A percentile compares a stretch with the other conserved stretches of the same genome.
Conservation (phyloP, 2,113 vertebrate species). For the Buteo buteo region DNA sequence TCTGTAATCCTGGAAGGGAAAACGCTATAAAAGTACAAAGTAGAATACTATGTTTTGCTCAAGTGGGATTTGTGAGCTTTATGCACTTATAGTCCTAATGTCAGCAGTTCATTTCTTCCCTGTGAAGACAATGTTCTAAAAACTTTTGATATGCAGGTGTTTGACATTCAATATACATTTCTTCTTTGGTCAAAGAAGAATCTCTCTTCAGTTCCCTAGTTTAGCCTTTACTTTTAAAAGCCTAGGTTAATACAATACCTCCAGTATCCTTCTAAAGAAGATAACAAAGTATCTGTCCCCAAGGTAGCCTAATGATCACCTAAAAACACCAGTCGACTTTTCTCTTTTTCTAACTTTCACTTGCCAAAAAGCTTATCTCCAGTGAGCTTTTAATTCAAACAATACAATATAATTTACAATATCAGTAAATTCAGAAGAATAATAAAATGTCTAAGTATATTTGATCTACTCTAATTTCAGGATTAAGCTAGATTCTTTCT, state of each 20-base stretch:
- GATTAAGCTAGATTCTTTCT: neutral
- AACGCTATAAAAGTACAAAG: neutral
- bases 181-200: neutral
- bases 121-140: neutral
- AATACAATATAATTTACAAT: neutral
- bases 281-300: neutral
- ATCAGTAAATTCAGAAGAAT: neutral
- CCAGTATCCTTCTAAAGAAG: neutral
- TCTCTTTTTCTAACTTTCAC: neutral
- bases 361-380: neutral
- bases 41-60: neutral
- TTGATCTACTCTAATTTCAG: neutral
- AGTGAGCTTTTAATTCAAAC: neutral
- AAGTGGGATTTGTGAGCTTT: neutral
- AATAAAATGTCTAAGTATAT: neutral
- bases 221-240: neutral
- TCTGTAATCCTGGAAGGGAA: neutral
- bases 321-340: neutral
- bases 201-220: neutral
- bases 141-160: slow-evolving; percentile 9
- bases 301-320: neutral
- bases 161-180: neutral
- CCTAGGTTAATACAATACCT: neutral
- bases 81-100: neutral
- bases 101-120: neutral